A percentile compares a stretch with the other conserved stretches of the same genome.
phyloP scores from a whole-genome alignment of 2,888 invertebrate species.

The Hylaea fasciaria region DNA sequence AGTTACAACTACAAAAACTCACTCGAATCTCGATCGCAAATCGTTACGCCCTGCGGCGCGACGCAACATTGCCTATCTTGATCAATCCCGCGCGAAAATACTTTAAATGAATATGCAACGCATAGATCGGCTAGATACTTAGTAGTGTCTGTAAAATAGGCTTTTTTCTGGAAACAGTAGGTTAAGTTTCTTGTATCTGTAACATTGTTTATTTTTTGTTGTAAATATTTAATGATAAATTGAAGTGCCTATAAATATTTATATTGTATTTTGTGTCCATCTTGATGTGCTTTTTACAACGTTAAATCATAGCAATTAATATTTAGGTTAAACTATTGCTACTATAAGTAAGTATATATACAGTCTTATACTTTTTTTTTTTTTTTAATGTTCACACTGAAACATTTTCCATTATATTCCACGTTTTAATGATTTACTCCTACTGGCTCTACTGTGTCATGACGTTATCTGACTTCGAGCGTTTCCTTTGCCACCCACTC shows the following conservation, averaged over 20 bases:
- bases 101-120: slow-evolving; percentile 60
- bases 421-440: background rate
- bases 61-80: slow-evolving; percentile 66
- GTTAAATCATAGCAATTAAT: no score
- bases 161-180: slow-evolving; percentile 29
- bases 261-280: no score
- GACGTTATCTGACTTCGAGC: slow-evolving; percentile 46
- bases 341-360: no score
- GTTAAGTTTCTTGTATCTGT: no score
- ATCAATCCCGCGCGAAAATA: slow-evolving; percentile 67
- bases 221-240: no score
- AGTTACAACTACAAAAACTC: slow-evolving; percentile 47
- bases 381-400: no score
- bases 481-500: slow-evolving; percentile 67
- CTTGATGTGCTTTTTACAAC: no score
- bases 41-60: slow-evolving; percentile 71
- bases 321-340: no score
- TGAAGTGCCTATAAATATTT: no score
- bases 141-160: background rate
- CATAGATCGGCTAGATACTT: slow-evolving; percentile 72
- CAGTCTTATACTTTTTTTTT: no score
- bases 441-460: slow-evolving; percentile 35
- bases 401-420: no score
- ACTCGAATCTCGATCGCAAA: slow-evolving; percentile 66
- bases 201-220: no score